phyloP scores from a whole-genome alignment of 1,140 invertebrate genomes.

The Myzus persicae region DNA sequence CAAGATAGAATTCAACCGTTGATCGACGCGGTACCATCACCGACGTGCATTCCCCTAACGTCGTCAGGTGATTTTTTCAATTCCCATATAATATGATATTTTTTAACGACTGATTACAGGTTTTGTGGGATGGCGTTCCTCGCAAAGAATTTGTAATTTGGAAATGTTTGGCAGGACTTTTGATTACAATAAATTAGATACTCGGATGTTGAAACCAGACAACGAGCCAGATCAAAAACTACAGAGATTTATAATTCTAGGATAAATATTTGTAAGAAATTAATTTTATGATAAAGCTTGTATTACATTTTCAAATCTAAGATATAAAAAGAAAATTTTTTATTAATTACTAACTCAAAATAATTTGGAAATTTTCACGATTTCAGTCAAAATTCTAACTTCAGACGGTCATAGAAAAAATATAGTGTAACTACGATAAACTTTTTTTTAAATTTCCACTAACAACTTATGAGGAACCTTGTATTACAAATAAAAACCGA shows the following conservation, averaged over 20 bases:
- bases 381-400: no score
- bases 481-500: no score
- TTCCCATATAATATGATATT: neutral
- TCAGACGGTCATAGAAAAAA: no score
- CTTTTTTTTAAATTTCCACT: no score
- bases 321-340: no score
- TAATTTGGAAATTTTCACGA: no score
- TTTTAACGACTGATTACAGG: conserved; percentile 60
- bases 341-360: no score
- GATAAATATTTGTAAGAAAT: neutral
- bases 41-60: conserved; percentile 58
- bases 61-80: conserved; percentile 13
- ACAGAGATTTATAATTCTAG: conserved; percentile 58
- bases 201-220: conserved; percentile 50
- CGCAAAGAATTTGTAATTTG: conserved; percentile 63
- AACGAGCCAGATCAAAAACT: conserved; percentile 56
- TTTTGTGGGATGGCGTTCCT: conserved; percentile 66
- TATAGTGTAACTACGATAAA: no score
- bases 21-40: conserved; percentile 42
- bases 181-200: conserved; percentile 63
- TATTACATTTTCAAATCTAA: no score
- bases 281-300: no score
- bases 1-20: conserved; percentile 51
- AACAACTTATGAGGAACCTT: no score
- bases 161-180: conserved; percentile 65